These are phyloP conservation scores for Branchellion lobata DNA, from an alignment of 2,888 invertebrate species.

Conservation along the genomic window DNA sequence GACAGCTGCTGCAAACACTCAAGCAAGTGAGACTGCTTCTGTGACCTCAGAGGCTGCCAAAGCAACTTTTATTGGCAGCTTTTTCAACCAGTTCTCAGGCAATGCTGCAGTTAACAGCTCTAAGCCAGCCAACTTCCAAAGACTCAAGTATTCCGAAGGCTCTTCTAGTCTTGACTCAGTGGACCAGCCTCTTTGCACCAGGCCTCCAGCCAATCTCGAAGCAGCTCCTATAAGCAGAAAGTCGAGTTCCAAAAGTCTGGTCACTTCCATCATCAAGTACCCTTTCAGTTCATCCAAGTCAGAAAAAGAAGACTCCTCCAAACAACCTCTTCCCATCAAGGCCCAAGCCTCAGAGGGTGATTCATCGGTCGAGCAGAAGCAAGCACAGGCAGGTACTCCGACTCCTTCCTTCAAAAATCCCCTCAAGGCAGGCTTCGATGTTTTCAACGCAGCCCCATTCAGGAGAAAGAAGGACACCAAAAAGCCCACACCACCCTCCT, in stretches of 20 bases:
- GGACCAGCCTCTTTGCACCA: not conserved
- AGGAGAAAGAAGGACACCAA: slow-evolving; percentile 42
- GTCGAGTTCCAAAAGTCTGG: not conserved
- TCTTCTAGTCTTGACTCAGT: not conserved
- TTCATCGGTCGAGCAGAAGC: not conserved
- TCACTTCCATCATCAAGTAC: slow-evolving; percentile 25
- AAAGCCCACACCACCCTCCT: not conserved
- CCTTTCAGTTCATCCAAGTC: slow-evolving; percentile 10
- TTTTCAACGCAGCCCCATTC: slow-evolving; percentile 59
- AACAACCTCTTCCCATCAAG: slow-evolving; percentile 3
- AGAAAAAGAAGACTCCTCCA: not conserved
- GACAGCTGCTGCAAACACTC: not conserved
- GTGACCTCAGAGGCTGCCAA: slow-evolving; percentile 5
- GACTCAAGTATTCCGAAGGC: not conserved
- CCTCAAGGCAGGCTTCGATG: slow-evolving; percentile 53
- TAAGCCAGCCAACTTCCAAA: not conserved
- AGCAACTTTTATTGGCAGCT: slow-evolving; percentile 4
- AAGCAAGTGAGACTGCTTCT: not conserved
- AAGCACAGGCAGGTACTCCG: not conserved
- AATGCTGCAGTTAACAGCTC: not conserved
- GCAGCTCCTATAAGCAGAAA: not conserved
- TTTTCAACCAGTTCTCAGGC: slow-evolving; percentile 30
- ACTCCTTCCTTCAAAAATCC: slow-evolving; percentile 34
- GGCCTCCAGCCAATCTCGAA: not conserved
- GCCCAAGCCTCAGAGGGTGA: not conserved